A percentile compares a stretch with the other conserved stretches of the same genome.
Evolutionary conservation across 2,113 vertebrate species (phyloP).

Genomic region (Ascaphus truei): DNA sequence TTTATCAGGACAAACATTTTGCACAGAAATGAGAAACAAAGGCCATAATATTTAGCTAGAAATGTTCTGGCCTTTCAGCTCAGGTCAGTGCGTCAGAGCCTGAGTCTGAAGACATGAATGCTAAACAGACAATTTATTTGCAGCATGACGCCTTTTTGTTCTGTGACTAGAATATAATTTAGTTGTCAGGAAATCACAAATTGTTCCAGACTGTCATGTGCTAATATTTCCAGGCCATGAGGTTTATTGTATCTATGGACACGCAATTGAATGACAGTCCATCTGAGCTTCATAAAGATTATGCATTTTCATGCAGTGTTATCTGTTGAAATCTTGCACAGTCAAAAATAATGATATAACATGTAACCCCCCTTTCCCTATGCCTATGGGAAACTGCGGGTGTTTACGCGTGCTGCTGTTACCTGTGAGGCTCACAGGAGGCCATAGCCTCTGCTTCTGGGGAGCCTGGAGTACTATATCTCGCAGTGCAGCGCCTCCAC

Average conservation of each 20-base stretch:
- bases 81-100: not conserved
- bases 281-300: too few relatives aligned
- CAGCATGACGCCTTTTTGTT: not conserved
- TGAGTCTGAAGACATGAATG: not conserved
- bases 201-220: not conserved
- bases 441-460: too few relatives aligned
- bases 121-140: constrained; percentile 23
- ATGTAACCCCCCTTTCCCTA: too few relatives aligned
- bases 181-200: not conserved
- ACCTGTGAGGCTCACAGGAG: too few relatives aligned
- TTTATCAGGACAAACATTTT: not conserved
- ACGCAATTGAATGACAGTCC: not conserved
- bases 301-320: not conserved
- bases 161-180: constrained; percentile 15
- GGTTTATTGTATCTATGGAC: not conserved
- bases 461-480: too few relatives aligned
- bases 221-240: not conserved
- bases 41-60: not conserved
- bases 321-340: not conserved
- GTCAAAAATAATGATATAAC: too few relatives aligned
- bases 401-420: too few relatives aligned
- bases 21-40: constrained; percentile 6
- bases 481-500: too few relatives aligned
- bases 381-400: too few relatives aligned
- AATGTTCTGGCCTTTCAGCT: constrained; percentile 3